phyloP scores from a whole-genome alignment of 2,888 invertebrate species.

The Asteroscopus sphinx region DNA sequence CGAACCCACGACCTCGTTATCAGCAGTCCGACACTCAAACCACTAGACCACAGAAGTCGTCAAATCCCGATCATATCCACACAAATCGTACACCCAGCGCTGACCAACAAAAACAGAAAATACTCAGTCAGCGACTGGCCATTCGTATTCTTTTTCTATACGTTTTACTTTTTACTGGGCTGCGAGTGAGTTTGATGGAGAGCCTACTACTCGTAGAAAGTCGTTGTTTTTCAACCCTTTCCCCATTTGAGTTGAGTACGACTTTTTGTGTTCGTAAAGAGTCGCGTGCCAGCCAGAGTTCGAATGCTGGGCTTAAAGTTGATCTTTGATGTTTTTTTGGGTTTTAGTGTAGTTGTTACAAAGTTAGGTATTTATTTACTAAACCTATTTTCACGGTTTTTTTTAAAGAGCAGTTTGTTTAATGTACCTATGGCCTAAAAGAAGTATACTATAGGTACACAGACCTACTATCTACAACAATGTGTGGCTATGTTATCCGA shows the following conservation, averaged over 20 bases:
- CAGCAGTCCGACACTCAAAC: too few relatives aligned
- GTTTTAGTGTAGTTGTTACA: not conserved
- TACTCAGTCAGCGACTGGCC: conserved; percentile 50
- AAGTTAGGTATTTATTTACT: not conserved
- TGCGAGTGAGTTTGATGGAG: conserved; percentile 78
- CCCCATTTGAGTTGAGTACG: conserved; percentile 32
- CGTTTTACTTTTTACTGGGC: conserved; percentile 58
- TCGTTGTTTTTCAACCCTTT: conserved; percentile 55
- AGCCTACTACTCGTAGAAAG: conserved; percentile 54
- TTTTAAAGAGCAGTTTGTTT: too few relatives aligned
- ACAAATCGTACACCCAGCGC: conserved; percentile 44
- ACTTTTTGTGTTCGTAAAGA: conserved; percentile 56
- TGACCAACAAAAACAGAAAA: conserved; percentile 77
- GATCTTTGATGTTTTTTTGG: conserved; percentile 24
- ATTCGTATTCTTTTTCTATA: conserved; percentile 33
- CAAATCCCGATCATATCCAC: conserved; percentile 51
- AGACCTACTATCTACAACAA: too few relatives aligned
- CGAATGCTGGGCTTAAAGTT: conserved; percentile 22
- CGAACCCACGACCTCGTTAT: too few relatives aligned
- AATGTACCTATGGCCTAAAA: too few relatives aligned
- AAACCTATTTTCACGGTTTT: too few relatives aligned
- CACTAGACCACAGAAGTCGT: too few relatives aligned
- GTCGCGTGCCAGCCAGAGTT: conserved; percentile 59
- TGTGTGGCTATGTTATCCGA: too few relatives aligned
- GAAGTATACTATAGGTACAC: too few relatives aligned